phyloP scores from a whole-genome alignment of 2,113 vertebrate species.

The Aegithalos caudatus region DNA sequence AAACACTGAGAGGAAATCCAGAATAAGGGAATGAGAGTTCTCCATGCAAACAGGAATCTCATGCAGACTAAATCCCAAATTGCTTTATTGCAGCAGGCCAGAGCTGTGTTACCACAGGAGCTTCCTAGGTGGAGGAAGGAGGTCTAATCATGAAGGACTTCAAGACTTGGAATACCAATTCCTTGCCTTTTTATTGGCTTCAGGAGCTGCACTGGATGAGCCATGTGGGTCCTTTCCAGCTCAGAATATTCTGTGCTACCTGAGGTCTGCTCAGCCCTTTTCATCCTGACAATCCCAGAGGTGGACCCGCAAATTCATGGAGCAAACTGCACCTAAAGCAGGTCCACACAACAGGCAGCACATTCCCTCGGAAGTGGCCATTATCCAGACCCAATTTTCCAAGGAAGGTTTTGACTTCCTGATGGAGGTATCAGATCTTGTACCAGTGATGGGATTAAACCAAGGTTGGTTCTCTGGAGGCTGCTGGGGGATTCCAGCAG shows the following conservation, averaged over 20 bases:
- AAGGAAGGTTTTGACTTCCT: not conserved
- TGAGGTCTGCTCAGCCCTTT: not conserved
- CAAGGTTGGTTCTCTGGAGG: not conserved
- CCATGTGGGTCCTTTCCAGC: not conserved
- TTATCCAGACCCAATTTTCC: not conserved
- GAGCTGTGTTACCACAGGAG: not conserved
- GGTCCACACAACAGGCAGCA: not conserved
- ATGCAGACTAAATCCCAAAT: not conserved
- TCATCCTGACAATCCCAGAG: not conserved
- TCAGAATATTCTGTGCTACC: not conserved
- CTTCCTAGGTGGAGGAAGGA: not conserved
- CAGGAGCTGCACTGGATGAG: not conserved
- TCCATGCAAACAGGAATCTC: not conserved
- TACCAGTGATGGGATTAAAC: not conserved
- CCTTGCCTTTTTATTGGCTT: not conserved
- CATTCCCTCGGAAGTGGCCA: accelerated
- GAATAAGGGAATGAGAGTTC: not conserved
- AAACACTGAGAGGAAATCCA: not conserved
- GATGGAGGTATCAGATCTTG: not conserved
- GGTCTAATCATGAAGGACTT: not conserved
- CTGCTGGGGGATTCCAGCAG: not conserved
- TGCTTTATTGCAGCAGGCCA: not conserved
- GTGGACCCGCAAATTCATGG: not conserved
- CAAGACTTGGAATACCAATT: not conserved
- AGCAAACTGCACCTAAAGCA: not conserved